Evolutionary conservation across 2,113 vertebrate genomes (phyloP), one percentile per base, ranked within the genome.

Genomic region (Eulemur rufifrons): DNA sequence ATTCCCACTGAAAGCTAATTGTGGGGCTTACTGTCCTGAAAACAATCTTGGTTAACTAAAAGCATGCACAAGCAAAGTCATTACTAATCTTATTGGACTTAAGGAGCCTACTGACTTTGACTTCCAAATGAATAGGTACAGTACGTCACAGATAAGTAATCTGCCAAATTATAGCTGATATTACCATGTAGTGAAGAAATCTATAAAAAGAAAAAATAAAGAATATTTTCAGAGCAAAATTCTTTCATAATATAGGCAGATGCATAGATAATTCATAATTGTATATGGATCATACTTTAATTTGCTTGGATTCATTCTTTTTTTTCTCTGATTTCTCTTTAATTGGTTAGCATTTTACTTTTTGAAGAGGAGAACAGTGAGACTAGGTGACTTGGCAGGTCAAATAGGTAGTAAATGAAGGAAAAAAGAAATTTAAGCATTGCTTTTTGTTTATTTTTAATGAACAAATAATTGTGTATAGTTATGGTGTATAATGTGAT

Each of bases 1-100:
- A 96, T 96, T 93, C 39, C 39, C 54, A 69, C n/a, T 92, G 59
- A 85, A 93, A 95, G 27, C 21, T 59, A 71, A 86, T 37, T 84
- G 56, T 45, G 7, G 25, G 21, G 12, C 20, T 92, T 39, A n/a
- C 14, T 92, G 2, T 96, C 59, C 21, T 50, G 9, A 82, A 78
- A 64, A 93, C 14, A 91, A 25, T 42, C 66, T 78, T 83, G n/a
- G 18, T 93, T 82, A 77, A 52, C 5, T 47, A 66, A 74, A 86
- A 52, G 8, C 66, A 66, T 6, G 6, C 6, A 2, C n/a, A 88
- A 39, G 27, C 21, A 34, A 82, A 69, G 39, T 29, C 18, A 88
- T 29, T 45, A 23, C 7, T 39, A 63, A 89, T 91, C 91, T 71
- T 63, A 1, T 54, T 89, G 45, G 5, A 73, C 21, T 2, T n/a